A percentile compares a stretch with the other conserved stretches of the same genome.
phyloP scores from a whole-genome alignment of 2,888 invertebrate species.

The Mantis religiosa region DNA sequence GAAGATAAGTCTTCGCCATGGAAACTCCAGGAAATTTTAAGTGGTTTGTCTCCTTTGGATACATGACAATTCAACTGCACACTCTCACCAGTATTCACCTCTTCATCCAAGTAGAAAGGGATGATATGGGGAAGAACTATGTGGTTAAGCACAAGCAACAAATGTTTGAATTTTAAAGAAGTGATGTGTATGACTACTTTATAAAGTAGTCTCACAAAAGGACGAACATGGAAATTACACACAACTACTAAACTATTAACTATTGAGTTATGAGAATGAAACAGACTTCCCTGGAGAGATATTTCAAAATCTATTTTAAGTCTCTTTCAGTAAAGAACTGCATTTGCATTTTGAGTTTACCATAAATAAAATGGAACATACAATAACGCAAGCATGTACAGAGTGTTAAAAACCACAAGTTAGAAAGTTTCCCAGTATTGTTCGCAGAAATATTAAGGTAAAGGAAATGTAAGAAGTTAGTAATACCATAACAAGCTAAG shows the following conservation, averaged over 20 bases:
- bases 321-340: neutral
- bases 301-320: neutral
- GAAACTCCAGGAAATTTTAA: slow-evolving; percentile 36
- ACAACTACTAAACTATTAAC: neutral
- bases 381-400: neutral
- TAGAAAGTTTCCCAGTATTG: neutral
- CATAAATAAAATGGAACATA: neutral
- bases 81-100: slow-evolving; percentile 38
- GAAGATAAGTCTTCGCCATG: slow-evolving; percentile 37
- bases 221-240: neutral
- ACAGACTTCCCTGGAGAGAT: neutral
- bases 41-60: slow-evolving; percentile 39
- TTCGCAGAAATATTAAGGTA: neutral
- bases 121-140: slow-evolving; percentile 52
- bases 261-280: neutral
- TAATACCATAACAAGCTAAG: neutral
- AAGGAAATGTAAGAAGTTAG: neutral
- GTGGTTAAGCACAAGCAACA: neutral
- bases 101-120: slow-evolving; percentile 38
- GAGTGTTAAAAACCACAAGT: neutral
- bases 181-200: neutral
- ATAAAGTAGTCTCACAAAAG: neutral
- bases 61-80: slow-evolving; percentile 40
- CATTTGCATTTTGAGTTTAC: neutral
- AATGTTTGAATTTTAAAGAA: neutral